phyloP scores from a whole-genome alignment of 2,888 invertebrate genomes.

The Chloroclystis v-ata region DNA sequence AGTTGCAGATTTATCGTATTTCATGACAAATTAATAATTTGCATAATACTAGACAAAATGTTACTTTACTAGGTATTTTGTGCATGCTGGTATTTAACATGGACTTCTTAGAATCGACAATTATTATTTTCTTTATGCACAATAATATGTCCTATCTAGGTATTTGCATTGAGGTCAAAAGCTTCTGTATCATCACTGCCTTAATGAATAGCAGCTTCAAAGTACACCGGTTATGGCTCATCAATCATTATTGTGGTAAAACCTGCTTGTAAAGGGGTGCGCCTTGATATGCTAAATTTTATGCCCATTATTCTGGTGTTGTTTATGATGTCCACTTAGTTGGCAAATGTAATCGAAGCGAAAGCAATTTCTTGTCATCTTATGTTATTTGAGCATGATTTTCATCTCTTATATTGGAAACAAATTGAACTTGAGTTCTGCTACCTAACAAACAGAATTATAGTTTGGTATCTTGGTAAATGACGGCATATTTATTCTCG shows the following conservation, averaged over 20 bases:
- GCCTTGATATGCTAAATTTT: slow-evolving; percentile 16
- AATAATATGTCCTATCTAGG: neutral
- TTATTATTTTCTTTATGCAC: too few species aligned
- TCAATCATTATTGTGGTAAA: slow-evolving; percentile 59
- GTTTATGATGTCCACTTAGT: neutral
- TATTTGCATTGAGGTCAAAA: slow-evolving; percentile 13
- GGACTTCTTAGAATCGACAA: too few species aligned
- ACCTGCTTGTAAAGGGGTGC: slow-evolving; percentile 36
- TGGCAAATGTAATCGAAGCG: neutral
- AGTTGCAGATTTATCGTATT: neutral
- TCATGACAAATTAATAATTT: too few species aligned
- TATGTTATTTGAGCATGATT: too few species aligned
- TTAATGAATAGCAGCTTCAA: slow-evolving; percentile 36
- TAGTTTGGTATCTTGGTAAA: neutral
- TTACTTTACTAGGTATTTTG: too few species aligned
- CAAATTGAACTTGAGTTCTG: too few species aligned
- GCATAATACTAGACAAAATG: too few species aligned
- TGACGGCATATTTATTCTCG: too few species aligned
- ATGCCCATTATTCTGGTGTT: neutral
- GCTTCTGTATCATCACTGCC: slow-evolving; percentile 4
- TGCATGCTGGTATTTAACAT: too few species aligned
- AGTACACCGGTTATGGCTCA: slow-evolving; percentile 57
- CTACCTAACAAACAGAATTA: too few species aligned
- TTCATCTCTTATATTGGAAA: too few species aligned
- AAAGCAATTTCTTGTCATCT: neutral